Evolutionary conservation across 2,888 invertebrate genomes (phyloP), one percentile per base, ranked within the genome.

Genomic region (Nematopogon swammerdamellus): DNA sequence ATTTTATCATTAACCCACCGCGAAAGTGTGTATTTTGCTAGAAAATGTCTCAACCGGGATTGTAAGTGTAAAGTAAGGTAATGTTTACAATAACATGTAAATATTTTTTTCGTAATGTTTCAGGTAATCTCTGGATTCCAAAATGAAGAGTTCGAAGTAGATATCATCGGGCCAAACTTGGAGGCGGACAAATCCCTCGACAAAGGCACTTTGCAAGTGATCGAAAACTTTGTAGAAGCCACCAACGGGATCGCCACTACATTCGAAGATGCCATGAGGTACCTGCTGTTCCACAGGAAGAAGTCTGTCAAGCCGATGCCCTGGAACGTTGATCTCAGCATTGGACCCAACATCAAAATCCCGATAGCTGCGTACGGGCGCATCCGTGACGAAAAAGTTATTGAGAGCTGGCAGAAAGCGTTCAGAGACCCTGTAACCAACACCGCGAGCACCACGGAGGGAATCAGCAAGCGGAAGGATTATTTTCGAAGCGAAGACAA

Each of bases 311-410:
- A 73, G 30, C 72, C 85, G 0, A 71, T 73, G 51, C 77, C 84
- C 0, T 89, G 89, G 88, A 86, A 87, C 68, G 80, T 82, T 25
- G 79, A 82, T 50, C 64, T 91, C 45, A 80, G 82, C 48, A 81
- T 85, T 54, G 85, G 85, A 2, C 72, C 79, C 1, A 70, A 82
- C 54, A 79, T 89, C 19, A 69, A 73, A 53, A 86, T 90, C 53
- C 83, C 84, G 11, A 74, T 89, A 4, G 79, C 83, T 30, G 75
- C 82, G 19, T 86, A 82, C 57, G 76, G 71, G 19, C 67, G 67
- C 60, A 64, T 82, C 3, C 82, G 79, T 62, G 79, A 81, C 61
- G 80, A 82, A 44, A 60, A 70, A 46, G 58, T 68, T 43, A 59
- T 76, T 0, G 70, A 71, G 50, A 63, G 57, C 8, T 80, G 77